Percentiles rank a stretch among this genome's conserved stretches.
Evolutionary conservation across 2,888 invertebrate species (phyloP).

Genomic region (Andrena trimmerana): DNA sequence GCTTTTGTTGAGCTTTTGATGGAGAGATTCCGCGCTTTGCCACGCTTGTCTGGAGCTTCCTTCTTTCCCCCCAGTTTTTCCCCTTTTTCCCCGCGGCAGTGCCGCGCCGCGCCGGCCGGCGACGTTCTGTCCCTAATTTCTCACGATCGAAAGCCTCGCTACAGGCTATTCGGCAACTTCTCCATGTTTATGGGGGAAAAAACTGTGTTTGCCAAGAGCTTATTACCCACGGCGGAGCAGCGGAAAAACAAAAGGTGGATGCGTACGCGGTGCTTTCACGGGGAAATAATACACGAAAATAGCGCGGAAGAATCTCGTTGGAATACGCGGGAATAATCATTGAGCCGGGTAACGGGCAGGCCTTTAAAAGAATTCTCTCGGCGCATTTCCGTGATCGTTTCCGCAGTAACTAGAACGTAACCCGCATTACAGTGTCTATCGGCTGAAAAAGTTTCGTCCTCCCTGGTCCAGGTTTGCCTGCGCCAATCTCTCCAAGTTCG

Average conservation of each 20-base stretch:
- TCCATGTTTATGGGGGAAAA: slow-evolving; percentile 32
- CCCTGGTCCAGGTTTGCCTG: neutral
- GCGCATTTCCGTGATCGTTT: neutral
- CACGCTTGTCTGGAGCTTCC: slow-evolving; percentile 70
- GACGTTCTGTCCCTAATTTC: slow-evolving; percentile 65
- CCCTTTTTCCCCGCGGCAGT: slow-evolving; percentile 2
- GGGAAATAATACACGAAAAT: neutral
- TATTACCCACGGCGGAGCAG: neutral
- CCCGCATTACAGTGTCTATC: neutral
- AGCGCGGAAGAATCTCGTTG: neutral
- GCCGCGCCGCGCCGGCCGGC: slow-evolving; percentile 49
- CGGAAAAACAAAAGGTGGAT: neutral
- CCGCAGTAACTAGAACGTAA: neutral
- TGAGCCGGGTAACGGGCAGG: slow-evolving; percentile 9
- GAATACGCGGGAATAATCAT: slow-evolving; percentile 6
- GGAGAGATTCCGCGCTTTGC: slow-evolving; percentile 76
- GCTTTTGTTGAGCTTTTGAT: slow-evolving; percentile 77
- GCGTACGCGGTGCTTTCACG: neutral
- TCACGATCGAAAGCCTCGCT: slow-evolving; percentile 66
- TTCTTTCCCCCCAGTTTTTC: slow-evolving; percentile 23
- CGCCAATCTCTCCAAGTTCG: neutral
- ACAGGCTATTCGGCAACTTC: slow-evolving; percentile 50
- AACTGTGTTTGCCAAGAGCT: slow-evolving; percentile 30
- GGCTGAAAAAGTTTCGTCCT: neutral
- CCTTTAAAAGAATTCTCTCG: slow-evolving; percentile 11